Evolutionary conservation across 2,113 vertebrate species (phyloP).

Genomic region (Cebidichthys violaceus): DNA sequence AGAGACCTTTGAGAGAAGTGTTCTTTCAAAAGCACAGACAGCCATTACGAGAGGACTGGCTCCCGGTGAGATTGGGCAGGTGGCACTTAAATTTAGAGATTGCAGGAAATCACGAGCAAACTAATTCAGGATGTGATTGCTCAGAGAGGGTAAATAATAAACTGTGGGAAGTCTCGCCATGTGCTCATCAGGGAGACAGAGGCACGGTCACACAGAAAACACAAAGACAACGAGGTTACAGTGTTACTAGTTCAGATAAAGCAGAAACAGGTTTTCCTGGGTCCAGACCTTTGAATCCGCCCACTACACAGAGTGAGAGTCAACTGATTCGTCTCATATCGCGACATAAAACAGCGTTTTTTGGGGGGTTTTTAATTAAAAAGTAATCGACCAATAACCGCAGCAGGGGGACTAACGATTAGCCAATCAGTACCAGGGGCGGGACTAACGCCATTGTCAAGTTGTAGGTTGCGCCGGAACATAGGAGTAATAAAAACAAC

Average conservation of each 20-base stretch:
- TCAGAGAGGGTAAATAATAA: conserved; percentile 26
- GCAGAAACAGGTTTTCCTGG: conserved; percentile 11
- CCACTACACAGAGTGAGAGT: no score
- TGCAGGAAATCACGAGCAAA: conserved; percentile 35
- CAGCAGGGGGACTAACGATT: no score
- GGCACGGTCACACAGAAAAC: background rate
- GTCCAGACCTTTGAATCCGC: background rate
- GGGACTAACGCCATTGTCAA: no score
- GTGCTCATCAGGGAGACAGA: conserved; percentile 13
- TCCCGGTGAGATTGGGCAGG: conserved; percentile 41
- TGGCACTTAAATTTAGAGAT: conserved; percentile 33
- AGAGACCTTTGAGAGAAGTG: conserved; percentile 18
- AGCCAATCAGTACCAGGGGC: no score
- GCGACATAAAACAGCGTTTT: no score
- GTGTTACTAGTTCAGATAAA: background rate
- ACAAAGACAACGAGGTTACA: background rate
- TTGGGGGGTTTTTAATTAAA: no score
- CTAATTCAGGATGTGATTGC: conserved; percentile 42
- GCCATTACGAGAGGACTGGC: conserved; percentile 4
- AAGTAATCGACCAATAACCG: no score
- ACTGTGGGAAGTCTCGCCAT: conserved; percentile 26
- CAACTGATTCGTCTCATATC: no score
- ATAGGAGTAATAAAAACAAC: no score
- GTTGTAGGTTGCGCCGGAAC: no score
- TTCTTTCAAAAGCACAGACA: conserved; percentile 5